Percentiles rank a stretch among this genome's conserved stretches.
Evolutionary conservation across 2,113 vertebrate species (phyloP).

Genomic region (Thymallus thymallus): DNA sequence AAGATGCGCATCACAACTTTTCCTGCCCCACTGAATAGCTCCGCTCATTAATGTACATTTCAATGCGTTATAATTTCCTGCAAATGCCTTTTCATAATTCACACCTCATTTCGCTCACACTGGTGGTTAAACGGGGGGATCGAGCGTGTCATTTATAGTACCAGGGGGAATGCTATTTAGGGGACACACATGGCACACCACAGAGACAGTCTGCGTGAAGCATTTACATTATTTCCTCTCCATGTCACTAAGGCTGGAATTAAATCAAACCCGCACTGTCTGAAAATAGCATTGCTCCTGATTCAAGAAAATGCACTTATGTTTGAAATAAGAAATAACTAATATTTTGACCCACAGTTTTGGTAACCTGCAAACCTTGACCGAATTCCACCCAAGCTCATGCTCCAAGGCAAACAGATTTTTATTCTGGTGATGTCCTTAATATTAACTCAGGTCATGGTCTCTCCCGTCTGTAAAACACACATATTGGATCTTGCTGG

Average conservation of each 20-base stretch:
- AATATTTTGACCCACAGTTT: neutral
- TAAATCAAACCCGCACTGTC: neutral
- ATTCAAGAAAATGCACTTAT: neutral
- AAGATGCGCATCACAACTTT: conserved; percentile 30
- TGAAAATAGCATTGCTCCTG: neutral
- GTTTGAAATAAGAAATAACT: neutral
- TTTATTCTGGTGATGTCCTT: neutral
- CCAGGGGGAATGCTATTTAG: conserved; percentile 11
- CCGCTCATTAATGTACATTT: conserved; percentile 55
- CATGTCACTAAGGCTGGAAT: neutral
- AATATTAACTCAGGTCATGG: neutral
- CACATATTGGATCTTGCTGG: neutral
- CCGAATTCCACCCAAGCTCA: neutral
- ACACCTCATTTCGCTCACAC: conserved; percentile 21
- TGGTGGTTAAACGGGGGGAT: conserved; percentile 42
- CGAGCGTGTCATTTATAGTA: conserved; percentile 44
- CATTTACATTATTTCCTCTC: neutral
- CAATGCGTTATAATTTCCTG: conserved; percentile 40
- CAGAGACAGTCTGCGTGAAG: conserved; percentile 1
- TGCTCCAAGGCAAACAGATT: neutral
- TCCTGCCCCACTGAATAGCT: conserved; percentile 35
- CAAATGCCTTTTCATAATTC: conserved; percentile 44
- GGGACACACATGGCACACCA: too few relatives aligned
- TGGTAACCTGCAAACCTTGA: neutral
- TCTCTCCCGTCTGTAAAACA: too few relatives aligned